phyloP scores from a whole-genome alignment of 2,797 vertebrate genomes.

The Siniperca undulata region DNA sequence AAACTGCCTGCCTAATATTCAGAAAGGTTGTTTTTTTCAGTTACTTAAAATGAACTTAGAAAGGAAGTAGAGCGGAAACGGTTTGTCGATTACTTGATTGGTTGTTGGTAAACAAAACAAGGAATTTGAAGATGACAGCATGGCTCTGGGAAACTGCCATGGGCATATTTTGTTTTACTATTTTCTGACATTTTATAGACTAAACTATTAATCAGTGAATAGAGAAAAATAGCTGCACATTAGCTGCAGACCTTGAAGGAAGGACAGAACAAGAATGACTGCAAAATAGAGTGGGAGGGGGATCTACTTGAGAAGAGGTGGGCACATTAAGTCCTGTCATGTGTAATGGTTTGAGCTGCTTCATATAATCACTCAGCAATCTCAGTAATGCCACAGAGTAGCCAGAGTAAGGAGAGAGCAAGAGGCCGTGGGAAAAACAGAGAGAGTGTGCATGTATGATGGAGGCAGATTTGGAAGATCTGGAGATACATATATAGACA shows the following conservation, averaged over 20 bases:
- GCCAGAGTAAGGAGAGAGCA: slow-evolving; percentile 1
- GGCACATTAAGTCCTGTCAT: slow-evolving; percentile 72
- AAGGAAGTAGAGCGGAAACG: slow-evolving; percentile 2
- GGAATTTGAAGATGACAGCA: neutral
- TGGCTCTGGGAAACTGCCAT: neutral
- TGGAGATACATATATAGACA: neutral
- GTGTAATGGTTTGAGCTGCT: slow-evolving; percentile 73
- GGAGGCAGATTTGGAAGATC: slow-evolving; percentile 2
- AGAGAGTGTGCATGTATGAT: neutral
- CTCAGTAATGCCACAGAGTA: slow-evolving; percentile 60
- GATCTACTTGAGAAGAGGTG: slow-evolving; percentile 32
- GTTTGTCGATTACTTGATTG: neutral
- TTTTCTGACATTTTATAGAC: neutral
- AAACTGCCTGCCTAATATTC: slow-evolving; percentile 46
- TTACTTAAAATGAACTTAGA: neutral
- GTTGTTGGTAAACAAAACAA: neutral
- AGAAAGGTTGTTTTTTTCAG: slow-evolving; percentile 20
- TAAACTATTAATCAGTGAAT: neutral
- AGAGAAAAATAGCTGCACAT: neutral
- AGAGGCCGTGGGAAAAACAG: slow-evolving; percentile 11
- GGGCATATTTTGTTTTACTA: neutral
- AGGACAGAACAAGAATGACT: slow-evolving; percentile 25
- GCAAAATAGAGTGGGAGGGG: slow-evolving; percentile 17
- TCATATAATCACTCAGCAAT: slow-evolving; percentile 69
- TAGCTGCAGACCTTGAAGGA: slow-evolving; percentile 4